These are phyloP conservation scores for Brachyopa scutellaris DNA, from an alignment of 2,888 invertebrate genomes.

Conservation along the genomic window DNA sequence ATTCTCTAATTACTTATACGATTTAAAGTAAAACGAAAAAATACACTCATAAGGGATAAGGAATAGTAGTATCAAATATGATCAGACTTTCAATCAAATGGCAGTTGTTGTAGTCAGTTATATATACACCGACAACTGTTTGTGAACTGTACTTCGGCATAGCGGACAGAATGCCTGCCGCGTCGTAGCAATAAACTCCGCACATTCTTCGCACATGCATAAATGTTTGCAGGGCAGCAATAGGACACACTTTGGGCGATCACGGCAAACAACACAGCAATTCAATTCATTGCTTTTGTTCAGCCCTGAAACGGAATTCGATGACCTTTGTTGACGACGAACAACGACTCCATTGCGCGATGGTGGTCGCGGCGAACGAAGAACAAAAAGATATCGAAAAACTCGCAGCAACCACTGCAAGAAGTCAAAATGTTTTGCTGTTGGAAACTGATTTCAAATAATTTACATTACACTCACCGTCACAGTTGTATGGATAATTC, in stretches of 20 bases:
- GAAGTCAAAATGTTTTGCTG: not conserved
- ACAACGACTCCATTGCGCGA: not conserved
- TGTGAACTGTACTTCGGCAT: conserved; percentile 70
- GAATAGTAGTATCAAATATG: not conserved
- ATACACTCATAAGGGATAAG: not conserved
- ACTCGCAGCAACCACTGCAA: conserved; percentile 40
- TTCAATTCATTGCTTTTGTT: conserved; percentile 55
- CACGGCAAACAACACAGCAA: conserved; percentile 74
- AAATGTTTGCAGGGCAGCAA: conserved; percentile 75
- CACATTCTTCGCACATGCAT: conserved; percentile 75
- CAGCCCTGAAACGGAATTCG: not conserved
- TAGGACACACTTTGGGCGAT: conserved; percentile 74
- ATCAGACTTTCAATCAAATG: conserved; percentile 54
- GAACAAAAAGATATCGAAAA: conserved; percentile 54
- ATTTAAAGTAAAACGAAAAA: too few relatives aligned
- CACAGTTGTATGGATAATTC: conserved; percentile 5
- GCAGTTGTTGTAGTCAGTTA: conserved; percentile 11
- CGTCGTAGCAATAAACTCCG: conserved; percentile 53
- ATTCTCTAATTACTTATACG: too few relatives aligned
- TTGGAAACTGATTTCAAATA: not conserved
- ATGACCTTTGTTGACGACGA: not conserved
- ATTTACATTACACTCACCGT: too few relatives aligned
- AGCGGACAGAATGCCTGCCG: conserved; percentile 73
- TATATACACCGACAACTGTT: conserved; percentile 59
- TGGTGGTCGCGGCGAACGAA: conserved; percentile 16